Base-by-base conservation (phyloP, 2,888 invertebrate genomes). In the Charanyca ferruginea region DNA sequence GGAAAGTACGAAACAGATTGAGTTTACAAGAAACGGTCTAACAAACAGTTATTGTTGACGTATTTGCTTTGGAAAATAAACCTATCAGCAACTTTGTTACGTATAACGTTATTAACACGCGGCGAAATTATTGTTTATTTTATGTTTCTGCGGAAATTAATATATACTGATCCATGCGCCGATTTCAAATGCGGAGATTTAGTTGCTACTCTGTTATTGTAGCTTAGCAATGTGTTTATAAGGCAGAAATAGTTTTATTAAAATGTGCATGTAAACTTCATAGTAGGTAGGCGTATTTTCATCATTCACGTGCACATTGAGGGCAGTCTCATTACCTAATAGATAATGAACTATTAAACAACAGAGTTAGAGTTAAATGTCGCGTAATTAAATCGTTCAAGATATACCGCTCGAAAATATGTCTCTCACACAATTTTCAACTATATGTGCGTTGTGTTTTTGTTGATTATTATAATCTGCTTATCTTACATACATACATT, bases 11-110 rank as follows among this genome's bases (percentile, higher is more conserved):
- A 25, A 69, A 18, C 77, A 66, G 66, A 77, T 79, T 61, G 59
- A 74, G 63, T 74, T 75, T 62, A 60, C 45, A 63, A 25, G 48
- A 53, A 76, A 63, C 41, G 41, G 55, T 73, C 52, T 52, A 32
- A 57, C 64, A 57, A 66, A 45, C 68, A 71, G 59, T 79, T 71
- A 70, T 73, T 80, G 53, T 79, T 74, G 79, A 68, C 77, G 73
- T 80, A 79, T 76, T 77, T 64, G 77, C 77, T 80, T 77, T 81
- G 73, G 78, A 81, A n/a, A 84, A 84, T 83, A 86, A 82, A 83
- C 81, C 72, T 73, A 71, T 76, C 81, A 65, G 69, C 78, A 81
- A 83, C 83, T 76, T 84, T 81, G 83, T 83, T 68, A 66, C 73
- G 65, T 65, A 80, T 79, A 77, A 77, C 75, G 73, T 81, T 84